Evolutionary conservation across 2,797 vertebrate species (phyloP).

Genomic region (Chanos chanos): DNA sequence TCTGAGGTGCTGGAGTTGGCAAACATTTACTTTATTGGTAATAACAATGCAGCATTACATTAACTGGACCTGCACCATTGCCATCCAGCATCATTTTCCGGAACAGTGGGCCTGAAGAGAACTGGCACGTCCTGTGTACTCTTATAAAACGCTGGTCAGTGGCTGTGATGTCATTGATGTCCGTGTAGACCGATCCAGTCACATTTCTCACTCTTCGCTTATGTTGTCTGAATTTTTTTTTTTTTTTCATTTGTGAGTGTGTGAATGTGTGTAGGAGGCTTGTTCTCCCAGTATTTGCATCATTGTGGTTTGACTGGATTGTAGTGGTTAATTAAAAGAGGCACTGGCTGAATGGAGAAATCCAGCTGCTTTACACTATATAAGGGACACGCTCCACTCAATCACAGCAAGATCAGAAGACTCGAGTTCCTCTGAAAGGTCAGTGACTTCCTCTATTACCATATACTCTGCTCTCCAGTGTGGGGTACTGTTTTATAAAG

Average conservation of each 20-base stretch:
- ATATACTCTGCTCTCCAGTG: not conserved
- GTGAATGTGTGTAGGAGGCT: constrained; percentile 34
- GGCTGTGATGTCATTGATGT: not conserved
- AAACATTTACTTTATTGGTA: too few species aligned
- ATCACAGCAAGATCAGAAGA: constrained; percentile 1
- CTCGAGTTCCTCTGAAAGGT: constrained; percentile 22
- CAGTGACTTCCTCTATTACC: not conserved
- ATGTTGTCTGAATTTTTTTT: not conserved
- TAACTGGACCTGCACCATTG: too few species aligned
- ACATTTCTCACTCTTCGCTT: not conserved
- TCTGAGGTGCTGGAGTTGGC: too few species aligned
- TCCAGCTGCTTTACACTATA: constrained; percentile 42
- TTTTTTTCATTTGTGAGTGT: not conserved
- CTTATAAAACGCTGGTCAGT: not conserved
- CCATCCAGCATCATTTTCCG: too few species aligned
- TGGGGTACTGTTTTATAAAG: too few species aligned
- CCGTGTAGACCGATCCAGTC: not conserved
- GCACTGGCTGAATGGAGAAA: constrained; percentile 30
- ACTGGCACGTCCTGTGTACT: not conserved
- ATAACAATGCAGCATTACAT: too few species aligned
- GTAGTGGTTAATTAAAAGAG: constrained; percentile 41
- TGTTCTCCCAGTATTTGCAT: constrained; percentile 25
- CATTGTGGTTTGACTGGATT: constrained; percentile 40
- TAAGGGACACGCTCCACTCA: constrained; percentile 14
- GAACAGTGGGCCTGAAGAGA: too few species aligned